A percentile compares a stretch with the other conserved stretches of the same genome.
Conservation (phyloP, 2,888 invertebrate species). For the Bimastos eiseni region DNA sequence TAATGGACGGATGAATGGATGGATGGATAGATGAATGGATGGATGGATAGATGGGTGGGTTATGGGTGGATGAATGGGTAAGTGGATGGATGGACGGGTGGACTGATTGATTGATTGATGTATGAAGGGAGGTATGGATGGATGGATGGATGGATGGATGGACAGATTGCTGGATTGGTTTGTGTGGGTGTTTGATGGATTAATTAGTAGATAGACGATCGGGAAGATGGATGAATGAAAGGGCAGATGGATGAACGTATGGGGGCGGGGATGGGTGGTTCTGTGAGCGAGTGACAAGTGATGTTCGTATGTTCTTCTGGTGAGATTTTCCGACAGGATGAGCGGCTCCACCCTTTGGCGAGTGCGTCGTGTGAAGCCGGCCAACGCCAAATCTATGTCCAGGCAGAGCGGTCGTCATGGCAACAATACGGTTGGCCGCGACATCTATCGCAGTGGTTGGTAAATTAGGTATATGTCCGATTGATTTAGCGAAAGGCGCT, state of each 20-base stretch:
- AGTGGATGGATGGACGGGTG: background rate
- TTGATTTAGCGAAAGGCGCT: background rate
- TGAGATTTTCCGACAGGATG: conserved; percentile 13
- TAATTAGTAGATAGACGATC: too few species aligned
- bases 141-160: background rate
- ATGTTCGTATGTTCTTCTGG: background rate
- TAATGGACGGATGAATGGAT: background rate
- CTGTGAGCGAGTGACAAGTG: background rate
- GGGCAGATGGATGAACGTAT: background rate
- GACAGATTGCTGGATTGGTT: background rate
- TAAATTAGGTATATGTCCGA: conserved; percentile 13
- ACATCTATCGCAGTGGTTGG: background rate
- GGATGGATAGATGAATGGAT: background rate
- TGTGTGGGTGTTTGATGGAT: too few species aligned
- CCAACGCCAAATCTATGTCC: background rate
- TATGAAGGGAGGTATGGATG: background rate
- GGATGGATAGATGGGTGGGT: background rate
- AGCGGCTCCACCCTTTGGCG: background rate
- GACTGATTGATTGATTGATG: background rate
- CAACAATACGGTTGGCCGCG: background rate
- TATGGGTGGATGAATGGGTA: background rate
- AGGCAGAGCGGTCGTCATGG: background rate
- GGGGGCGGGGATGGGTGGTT: background rate
- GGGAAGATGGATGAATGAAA: too few species aligned
- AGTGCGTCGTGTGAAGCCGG: background rate